These are phyloP conservation scores for Brachyalestes nurse DNA, from an alignment of 2,797 vertebrate species.

Conservation along the genomic window DNA sequence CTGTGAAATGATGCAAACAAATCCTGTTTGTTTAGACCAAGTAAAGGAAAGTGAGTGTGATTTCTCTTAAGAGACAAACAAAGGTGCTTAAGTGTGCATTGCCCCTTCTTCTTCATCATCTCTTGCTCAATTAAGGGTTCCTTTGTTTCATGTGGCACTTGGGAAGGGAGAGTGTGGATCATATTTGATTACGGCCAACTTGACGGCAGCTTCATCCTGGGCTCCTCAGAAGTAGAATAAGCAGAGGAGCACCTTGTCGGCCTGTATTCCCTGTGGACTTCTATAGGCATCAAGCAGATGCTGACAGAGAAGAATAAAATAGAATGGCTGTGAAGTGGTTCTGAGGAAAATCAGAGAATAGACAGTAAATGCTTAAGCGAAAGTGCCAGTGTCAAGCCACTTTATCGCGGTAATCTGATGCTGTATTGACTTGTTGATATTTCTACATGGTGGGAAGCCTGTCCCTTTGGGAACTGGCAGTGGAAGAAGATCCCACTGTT, in stretches of 20 bases:
- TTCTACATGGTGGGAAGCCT: not conserved
- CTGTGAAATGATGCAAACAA: not conserved
- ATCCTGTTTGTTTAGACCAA: not conserved
- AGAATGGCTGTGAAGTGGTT: not conserved
- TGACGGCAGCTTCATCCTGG: conserved; percentile 49
- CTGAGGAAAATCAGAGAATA: not conserved
- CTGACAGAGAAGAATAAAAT: conserved; percentile 15
- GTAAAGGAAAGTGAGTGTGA: not conserved
- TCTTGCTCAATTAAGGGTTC: conserved; percentile 57
- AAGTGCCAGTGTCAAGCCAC: not conserved
- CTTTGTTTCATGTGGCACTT: conserved; percentile 57
- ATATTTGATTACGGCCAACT: conserved; percentile 59
- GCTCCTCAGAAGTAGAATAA: conserved; percentile 50
- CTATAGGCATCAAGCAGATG: conserved; percentile 55
- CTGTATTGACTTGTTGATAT: conserved; percentile 44
- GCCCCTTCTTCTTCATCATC: conserved; percentile 45
- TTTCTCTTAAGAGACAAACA: conserved; percentile 53
- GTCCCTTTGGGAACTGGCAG: not conserved
- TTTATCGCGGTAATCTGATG: not conserved
- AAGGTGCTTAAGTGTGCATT: conserved; percentile 1
- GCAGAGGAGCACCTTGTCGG: conserved; percentile 35
- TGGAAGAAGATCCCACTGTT: not conserved
- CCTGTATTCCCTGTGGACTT: conserved; percentile 53
- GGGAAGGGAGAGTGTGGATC: conserved; percentile 63
- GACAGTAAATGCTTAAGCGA: not conserved